Percentiles rank a stretch among this genome's conserved stretches.
These are phyloP conservation scores for zebrafish (Danio rerio) DNA, from an alignment of 2,113 vertebrate species.

Conservation along the genomic window GRCz12tu NC_133198.1:48149001-48149500, in stretches of 20 bases:
- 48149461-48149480: too few relatives aligned
- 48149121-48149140: background rate
- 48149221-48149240: background rate
- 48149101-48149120: background rate
- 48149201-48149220: background rate
- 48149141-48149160: background rate
- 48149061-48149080: background rate
- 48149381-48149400: too few relatives aligned
- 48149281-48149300: conserved; percentile 45
- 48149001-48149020: background rate
- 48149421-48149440: too few relatives aligned
- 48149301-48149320: conserved; percentile 46
- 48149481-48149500: too few relatives aligned
- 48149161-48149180: background rate
- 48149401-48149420: too few relatives aligned
- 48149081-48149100: background rate
- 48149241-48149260: conserved; percentile 17
- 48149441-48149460: too few relatives aligned
- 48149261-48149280: background rate
- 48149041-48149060: background rate
- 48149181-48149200: background rate
- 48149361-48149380: too few relatives aligned
- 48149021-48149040: background rate
- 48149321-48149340: too few relatives aligned
- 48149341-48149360: too few relatives aligned